These are phyloP conservation scores for Phymorhynchus buccinoides DNA, from an alignment of 1,140 invertebrate species.

Conservation along the genomic window DNA sequence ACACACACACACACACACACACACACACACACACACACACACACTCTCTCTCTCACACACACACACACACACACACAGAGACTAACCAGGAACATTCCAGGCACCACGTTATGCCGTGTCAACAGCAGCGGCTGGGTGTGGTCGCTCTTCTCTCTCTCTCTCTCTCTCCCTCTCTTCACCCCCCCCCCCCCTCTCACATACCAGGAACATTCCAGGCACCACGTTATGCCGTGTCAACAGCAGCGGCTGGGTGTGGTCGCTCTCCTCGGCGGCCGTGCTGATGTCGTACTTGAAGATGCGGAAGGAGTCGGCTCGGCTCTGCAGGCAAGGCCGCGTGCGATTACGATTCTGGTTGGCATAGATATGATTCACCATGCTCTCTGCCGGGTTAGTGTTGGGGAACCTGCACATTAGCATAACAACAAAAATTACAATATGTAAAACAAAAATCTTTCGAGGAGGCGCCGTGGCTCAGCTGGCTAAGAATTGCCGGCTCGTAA, in stretches of 20 bases:
- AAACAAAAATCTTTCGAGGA: no score
- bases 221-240: constrained; percentile 70
- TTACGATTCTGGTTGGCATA: constrained; percentile 67
- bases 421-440: not conserved
- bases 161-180: no score
- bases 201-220: constrained; percentile 72
- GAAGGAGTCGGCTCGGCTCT: constrained; percentile 62
- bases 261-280: constrained; percentile 65
- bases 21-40: no score
- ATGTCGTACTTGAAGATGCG: constrained; percentile 70
- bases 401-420: constrained; percentile 59
- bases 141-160: no score
- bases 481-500: no score
- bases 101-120: constrained; percentile 69
- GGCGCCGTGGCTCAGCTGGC: no score
- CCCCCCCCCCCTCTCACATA: no score
- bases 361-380: constrained; percentile 67
- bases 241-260: constrained; percentile 68
- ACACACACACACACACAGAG: no score
- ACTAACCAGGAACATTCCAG: not conserved
- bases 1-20: constrained; percentile 30
- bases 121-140: constrained; percentile 70
- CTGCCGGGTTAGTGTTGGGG: constrained; percentile 59
- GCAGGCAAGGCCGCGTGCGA: constrained; percentile 68
- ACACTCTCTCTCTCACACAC: no score